Percentiles rank a stretch among this genome's conserved stretches.
Conservation (phyloP, 2,113 vertebrate genomes). For the Sinocyclocheilus maitianheensis region DNA sequence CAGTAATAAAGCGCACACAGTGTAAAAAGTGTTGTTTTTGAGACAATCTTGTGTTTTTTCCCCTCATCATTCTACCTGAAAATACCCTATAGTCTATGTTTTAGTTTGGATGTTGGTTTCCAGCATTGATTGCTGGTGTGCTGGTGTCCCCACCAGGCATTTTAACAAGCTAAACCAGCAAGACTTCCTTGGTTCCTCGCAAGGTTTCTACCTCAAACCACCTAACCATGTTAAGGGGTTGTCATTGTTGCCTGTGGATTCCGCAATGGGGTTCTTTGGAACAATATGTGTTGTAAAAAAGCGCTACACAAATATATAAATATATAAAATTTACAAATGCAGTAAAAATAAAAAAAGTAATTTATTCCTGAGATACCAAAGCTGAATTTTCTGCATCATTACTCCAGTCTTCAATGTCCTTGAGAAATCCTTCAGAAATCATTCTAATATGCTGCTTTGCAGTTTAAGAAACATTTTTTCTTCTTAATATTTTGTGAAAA, state of each 20-base stretch:
- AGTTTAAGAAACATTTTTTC: no score
- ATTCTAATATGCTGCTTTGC: no score
- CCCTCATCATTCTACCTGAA: not conserved
- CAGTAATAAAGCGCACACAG: not conserved
- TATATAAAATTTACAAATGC: no score
- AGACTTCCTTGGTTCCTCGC: not conserved
- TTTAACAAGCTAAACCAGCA: conserved; percentile 32
- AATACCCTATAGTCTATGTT: not conserved
- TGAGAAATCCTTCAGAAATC: no score
- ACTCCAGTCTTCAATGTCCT: no score
- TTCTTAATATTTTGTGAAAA: no score
- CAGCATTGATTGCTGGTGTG: not conserved
- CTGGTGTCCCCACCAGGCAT: not conserved
- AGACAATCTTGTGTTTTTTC: not conserved
- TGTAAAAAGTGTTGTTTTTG: not conserved
- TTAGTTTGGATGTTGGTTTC: not conserved
- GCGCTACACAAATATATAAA: not conserved
- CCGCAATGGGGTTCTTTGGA: not conserved
- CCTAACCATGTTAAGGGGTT: not conserved
- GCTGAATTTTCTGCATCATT: no score
- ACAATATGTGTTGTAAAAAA: not conserved
- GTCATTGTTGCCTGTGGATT: conserved; percentile 12
- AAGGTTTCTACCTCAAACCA: conserved; percentile 11
- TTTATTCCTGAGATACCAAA: no score
- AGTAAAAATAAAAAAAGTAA: no score